Conservation (phyloP, 1,140 invertebrate genomes). For the Drosophila mojavensis region DNA sequence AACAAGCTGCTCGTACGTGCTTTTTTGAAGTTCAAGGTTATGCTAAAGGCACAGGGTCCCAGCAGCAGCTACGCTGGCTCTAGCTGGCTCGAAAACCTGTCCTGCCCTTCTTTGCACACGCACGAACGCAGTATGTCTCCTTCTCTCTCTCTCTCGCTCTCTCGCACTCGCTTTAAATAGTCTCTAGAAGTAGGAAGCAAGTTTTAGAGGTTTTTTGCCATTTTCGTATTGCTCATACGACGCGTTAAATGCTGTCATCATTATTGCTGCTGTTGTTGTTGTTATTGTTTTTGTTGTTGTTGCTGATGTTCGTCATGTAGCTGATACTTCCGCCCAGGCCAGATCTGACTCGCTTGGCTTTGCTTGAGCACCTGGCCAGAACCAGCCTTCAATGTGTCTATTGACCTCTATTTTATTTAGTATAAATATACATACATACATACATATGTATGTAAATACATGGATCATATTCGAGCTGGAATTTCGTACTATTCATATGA, state of each 20-base stretch:
- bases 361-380: constrained; percentile 36
- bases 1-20: constrained; percentile 45
- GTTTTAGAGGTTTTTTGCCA: constrained; percentile 46
- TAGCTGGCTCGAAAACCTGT: constrained; percentile 50
- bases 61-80: background rate
- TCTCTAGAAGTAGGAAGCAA: constrained; percentile 55
- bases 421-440: constrained; percentile 15
- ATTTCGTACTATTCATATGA: background rate
- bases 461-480: background rate
- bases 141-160: background rate
- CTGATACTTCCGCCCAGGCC: constrained; percentile 62
- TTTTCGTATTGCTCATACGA: constrained; percentile 63
- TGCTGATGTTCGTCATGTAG: constrained; percentile 23
- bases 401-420: constrained; percentile 68
- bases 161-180: background rate
- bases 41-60: constrained; percentile 16
- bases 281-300: constrained; percentile 15
- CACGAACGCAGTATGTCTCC: constrained; percentile 18
- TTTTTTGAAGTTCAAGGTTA: constrained; percentile 81
- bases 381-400: constrained; percentile 71
- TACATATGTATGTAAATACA: background rate
- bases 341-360: constrained; percentile 3
- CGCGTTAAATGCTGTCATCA: constrained; percentile 24
- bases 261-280: background rate
- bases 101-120: constrained; percentile 22